phyloP scores from a whole-genome alignment of 2,797 vertebrate species.

The Enteromius radiatus region DNA sequence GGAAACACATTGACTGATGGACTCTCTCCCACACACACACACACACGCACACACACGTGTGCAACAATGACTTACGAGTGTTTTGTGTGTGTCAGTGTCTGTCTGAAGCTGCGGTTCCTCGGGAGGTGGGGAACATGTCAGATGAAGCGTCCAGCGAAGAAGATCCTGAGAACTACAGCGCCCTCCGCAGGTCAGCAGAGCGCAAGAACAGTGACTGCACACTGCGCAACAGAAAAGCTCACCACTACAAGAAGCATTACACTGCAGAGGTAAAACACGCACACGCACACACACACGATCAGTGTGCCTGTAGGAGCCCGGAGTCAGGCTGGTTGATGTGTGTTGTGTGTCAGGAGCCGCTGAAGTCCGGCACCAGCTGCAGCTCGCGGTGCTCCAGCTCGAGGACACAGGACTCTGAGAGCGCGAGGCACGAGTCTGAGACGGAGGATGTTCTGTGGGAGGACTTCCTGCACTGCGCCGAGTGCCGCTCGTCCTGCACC shows the following conservation, averaged over 20 bases:
- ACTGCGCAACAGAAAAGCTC: conserved; percentile 88
- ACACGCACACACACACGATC: conserved; percentile 9
- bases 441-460: conserved; percentile 98
- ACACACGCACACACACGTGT: too few species aligned
- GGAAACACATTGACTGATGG: too few species aligned
- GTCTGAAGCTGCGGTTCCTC: conserved; percentile 79
- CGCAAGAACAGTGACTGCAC: conserved; percentile 83
- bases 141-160: conserved; percentile 98
- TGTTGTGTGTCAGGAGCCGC: conserved; percentile 79
- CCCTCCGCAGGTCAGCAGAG: conserved; percentile 78
- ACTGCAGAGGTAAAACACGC: conserved; percentile 81
- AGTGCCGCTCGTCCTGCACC: conserved; percentile 92
- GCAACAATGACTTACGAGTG: background rate
- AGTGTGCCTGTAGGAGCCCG: background rate
- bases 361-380: conserved; percentile 94
- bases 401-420: conserved; percentile 93
- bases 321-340: background rate
- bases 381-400: conserved; percentile 95
- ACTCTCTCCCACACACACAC: too few species aligned
- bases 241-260: conserved; percentile 94
- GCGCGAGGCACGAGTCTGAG: conserved; percentile 92
- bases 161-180: conserved; percentile 85
- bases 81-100: background rate
- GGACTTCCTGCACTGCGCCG: conserved; percentile 95
- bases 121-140: conserved; percentile 77